Evolutionary conservation across 2,888 invertebrate genomes (phyloP).

Genomic region (Crossocerus cetratus): DNA sequence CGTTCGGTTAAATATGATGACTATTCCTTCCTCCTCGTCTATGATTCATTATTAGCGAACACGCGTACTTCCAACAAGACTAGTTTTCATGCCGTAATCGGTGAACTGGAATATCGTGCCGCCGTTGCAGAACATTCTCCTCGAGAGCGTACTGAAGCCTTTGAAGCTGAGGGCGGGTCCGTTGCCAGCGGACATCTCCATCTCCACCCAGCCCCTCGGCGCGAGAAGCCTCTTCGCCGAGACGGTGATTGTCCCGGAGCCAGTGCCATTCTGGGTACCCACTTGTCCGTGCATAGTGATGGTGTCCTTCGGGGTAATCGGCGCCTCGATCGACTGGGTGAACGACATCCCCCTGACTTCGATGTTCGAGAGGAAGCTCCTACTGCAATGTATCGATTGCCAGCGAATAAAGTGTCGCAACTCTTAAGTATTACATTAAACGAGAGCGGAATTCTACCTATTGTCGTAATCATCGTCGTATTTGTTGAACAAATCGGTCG

Average conservation of each 20-base stretch:
- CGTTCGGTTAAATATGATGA: constrained; percentile 6
- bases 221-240: constrained; percentile 88
- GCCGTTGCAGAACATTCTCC: constrained; percentile 87
- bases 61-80: constrained; percentile 85
- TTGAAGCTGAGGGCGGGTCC: constrained; percentile 89
- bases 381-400: constrained; percentile 59
- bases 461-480: constrained; percentile 87
- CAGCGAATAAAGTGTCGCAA: constrained; percentile 11
- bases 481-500: constrained; percentile 92
- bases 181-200: constrained; percentile 91
- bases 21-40: too few relatives aligned
- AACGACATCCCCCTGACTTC: constrained; percentile 97
- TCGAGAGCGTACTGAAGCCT: constrained; percentile 86
- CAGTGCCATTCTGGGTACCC: constrained; percentile 92
- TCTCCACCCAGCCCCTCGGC: constrained; percentile 92
- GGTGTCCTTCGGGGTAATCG: constrained; percentile 91
- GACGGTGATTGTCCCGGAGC: constrained; percentile 87
- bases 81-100: constrained; percentile 86
- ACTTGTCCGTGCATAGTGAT: constrained; percentile 89
- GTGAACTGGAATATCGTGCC: constrained; percentile 87
- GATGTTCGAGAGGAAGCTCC: constrained; percentile 83
- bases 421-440: constrained; percentile 3
- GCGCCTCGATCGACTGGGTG: constrained; percentile 95
- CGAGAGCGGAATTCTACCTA: too few relatives aligned
- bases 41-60: neutral